These are phyloP conservation scores for Tetheella fluctuosa DNA, from an alignment of 2,888 invertebrate genomes.

Conservation along the genomic window DNA sequence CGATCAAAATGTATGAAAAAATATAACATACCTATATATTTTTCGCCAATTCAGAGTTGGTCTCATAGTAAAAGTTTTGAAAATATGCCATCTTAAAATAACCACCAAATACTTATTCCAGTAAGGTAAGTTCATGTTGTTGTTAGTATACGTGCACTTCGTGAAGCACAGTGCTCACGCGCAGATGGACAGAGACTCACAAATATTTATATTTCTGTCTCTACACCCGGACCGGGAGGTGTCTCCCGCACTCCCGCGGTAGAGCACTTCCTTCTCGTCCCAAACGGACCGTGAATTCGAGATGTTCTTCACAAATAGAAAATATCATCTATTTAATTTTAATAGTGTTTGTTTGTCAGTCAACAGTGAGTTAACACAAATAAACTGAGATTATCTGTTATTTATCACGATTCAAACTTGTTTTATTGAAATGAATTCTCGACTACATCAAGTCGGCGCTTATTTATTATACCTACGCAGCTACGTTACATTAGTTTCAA, in stretches of 20 bases:
- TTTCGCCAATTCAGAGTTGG: too few species aligned
- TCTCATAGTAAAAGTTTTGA: too few species aligned
- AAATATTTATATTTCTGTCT: slow-evolving; percentile 54
- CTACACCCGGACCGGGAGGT: slow-evolving; percentile 20
- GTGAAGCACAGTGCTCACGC: too few species aligned
- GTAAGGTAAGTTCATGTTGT: slow-evolving; percentile 13
- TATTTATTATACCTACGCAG: background rate
- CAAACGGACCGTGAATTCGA: slow-evolving; percentile 37
- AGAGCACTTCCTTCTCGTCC: slow-evolving; percentile 27
- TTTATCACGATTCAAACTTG: background rate
- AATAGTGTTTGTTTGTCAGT: slow-evolving; percentile 13
- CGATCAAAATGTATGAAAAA: too few species aligned
- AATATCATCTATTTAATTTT: slow-evolving; percentile 33
- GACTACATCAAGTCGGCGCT: background rate
- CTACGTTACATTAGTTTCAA: background rate
- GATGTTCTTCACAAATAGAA: slow-evolving; percentile 47
- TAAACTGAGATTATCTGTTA: slow-evolving; percentile 5
- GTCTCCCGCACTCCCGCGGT: slow-evolving; percentile 21
- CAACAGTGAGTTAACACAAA: background rate
- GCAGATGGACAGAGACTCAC: slow-evolving; percentile 32
- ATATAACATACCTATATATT: too few species aligned
- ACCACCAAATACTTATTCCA: slow-evolving; percentile 1
- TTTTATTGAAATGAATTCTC: background rate
- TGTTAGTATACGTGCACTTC: too few species aligned
- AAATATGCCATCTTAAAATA: too few species aligned